Base-by-base conservation (phyloP, 1,140 invertebrate genomes). In the Pseudomyrmex cubaensis region DNA sequence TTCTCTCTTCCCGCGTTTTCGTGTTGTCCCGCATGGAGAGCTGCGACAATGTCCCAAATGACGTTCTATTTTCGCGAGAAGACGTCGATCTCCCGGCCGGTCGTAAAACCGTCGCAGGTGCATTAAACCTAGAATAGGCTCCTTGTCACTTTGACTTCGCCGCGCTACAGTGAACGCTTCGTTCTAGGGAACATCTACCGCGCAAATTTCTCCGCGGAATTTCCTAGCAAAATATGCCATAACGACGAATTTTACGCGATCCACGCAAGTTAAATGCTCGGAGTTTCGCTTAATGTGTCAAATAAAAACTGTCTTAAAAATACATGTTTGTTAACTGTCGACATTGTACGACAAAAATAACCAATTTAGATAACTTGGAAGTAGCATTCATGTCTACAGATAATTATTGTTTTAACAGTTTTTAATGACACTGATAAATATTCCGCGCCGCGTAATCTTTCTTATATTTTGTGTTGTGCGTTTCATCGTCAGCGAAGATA, bases 61-160 rank as follows among this genome's bases (percentile, higher is more conserved):
- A 85, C 85, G 76, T 87, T 91, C 87, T 89, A 92, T 91, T 92
- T 92, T 92, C 87, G 91, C 89, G 87, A 66, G 84, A 66, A 86
- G 84, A 84, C 87, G 69, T 88, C 87, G 84, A 89, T 87, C 88
- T 89, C 87, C 76, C 85, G 48, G 85, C 84, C 70, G 66, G 69
- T 89, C 88, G 87, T 89, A 89, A 89, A 89, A 78, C 52, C 82
- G 84, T 86, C 85, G 83, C 80, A 85, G 77, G 83, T 89, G 84
- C 88, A 84, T 88, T 88, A 88, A 89, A 88, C 66, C 84, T 75
- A 59, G 75, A 89, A 88, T 87, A 89, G 84, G 88, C 82, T 88
- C 80, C 66, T 73, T 44, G 17, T 48, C 59, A 35, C 63, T 57
- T 78, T 77, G 54, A 54, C 72, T 62, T 46, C 56, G 50, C 54